phyloP scores from a whole-genome alignment of 2,888 invertebrate genomes.

The Agrochola lychnidis region DNA sequence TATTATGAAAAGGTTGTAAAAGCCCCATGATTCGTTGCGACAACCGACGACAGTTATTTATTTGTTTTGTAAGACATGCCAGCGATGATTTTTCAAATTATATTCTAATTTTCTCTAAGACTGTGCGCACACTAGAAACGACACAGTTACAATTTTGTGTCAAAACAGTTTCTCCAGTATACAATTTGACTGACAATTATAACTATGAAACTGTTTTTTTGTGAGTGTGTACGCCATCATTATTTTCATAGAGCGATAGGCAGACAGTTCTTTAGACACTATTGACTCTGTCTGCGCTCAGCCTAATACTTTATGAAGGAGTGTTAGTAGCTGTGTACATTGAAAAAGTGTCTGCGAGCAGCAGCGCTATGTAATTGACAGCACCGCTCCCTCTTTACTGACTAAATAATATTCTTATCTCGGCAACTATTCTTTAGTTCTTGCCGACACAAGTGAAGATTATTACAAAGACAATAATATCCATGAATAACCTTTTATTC shows the following conservation, averaged over 20 bases:
- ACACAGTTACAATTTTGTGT: background rate
- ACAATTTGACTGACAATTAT: background rate
- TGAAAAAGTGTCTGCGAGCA: background rate
- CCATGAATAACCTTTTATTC: background rate
- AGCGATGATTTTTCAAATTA: constrained; percentile 14
- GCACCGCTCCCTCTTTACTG: background rate
- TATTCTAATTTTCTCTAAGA: constrained; percentile 7
- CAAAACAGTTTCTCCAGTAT: background rate
- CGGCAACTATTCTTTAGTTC: background rate
- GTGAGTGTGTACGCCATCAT: too few relatives aligned
- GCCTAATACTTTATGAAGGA: background rate
- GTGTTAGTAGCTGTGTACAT: background rate
- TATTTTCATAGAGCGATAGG: background rate
- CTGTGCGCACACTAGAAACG: background rate
- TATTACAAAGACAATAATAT: background rate
- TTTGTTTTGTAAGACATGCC: constrained; percentile 22
- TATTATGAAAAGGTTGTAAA: constrained; percentile 64
- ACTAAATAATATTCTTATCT: background rate
- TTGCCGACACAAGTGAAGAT: background rate
- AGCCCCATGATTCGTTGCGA: constrained; percentile 14
- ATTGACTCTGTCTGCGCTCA: background rate
- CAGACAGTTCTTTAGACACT: background rate
- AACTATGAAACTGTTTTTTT: background rate
- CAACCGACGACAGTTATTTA: constrained; percentile 17
- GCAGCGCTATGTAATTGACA: background rate